These are phyloP conservation scores for Hanleya hanleyi DNA, from an alignment of 2,888 invertebrate species.

Conservation along the genomic window DNA sequence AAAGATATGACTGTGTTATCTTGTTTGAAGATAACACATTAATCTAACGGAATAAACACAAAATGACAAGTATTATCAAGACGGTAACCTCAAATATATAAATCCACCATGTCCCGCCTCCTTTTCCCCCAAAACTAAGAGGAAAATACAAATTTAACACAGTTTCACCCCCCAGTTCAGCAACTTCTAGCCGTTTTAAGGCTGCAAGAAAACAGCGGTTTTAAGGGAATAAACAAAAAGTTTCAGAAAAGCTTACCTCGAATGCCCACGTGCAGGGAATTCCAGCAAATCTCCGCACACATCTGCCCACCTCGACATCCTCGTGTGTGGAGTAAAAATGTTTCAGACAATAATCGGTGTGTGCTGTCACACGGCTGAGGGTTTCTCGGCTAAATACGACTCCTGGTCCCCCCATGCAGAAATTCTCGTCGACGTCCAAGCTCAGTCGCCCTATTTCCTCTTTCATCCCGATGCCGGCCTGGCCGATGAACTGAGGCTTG, in stretches of 20 bases:
- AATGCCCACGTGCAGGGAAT: constrained; percentile 89
- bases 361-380: constrained; percentile 84
- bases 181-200: too few relatives aligned
- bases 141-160: too few relatives aligned
- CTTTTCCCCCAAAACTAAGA: too few relatives aligned
- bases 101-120: too few relatives aligned
- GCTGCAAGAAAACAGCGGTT: too few relatives aligned
- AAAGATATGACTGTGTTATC: too few relatives aligned
- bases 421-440: constrained; percentile 85
- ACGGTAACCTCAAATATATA: too few relatives aligned
- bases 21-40: too few relatives aligned
- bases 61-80: too few relatives aligned
- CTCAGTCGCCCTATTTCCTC: constrained; percentile 91
- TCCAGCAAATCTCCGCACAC: constrained; percentile 95
- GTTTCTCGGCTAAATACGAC: constrained; percentile 93
- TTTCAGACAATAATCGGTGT: constrained; percentile 91
- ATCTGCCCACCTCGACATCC: constrained; percentile 97
- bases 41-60: too few relatives aligned
- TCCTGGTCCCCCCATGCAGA: constrained; percentile 99
- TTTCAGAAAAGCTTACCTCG: constrained; percentile 66
- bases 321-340: constrained; percentile 97
- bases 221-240: too few relatives aligned
- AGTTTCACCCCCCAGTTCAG: too few relatives aligned
- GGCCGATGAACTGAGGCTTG: constrained; percentile 87
- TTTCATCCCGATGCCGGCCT: constrained; percentile 76